Evolutionary conservation across 2,888 invertebrate genomes (phyloP).

Genomic region (Chrysolina haemoptera): DNA sequence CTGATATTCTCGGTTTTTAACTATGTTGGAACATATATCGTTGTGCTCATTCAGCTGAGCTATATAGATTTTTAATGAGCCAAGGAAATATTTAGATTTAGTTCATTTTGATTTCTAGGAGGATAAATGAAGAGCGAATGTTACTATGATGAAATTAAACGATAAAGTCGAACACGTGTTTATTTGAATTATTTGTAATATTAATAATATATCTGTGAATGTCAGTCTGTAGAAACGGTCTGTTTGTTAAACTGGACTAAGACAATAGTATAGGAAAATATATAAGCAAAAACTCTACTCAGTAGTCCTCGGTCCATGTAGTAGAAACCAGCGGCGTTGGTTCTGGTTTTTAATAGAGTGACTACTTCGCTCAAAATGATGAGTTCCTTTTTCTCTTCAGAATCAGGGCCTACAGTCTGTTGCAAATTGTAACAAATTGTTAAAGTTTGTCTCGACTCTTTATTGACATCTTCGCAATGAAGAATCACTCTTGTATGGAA

Average conservation of each 20-base stretch:
- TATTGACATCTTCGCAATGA: conserved; percentile 48
- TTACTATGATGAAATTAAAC: too few species aligned
- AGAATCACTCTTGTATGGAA: conserved; percentile 42
- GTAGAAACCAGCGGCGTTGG: conserved; percentile 47
- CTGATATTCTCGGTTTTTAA: conserved; percentile 44
- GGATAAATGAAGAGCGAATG: too few species aligned
- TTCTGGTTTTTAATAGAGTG: conserved; percentile 43
- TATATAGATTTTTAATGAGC: conserved; percentile 45
- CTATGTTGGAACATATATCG: conserved; percentile 47
- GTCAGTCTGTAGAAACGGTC: neutral
- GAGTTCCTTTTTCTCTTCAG: conserved; percentile 46
- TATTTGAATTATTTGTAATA: too few species aligned
- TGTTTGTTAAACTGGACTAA: conserved; percentile 49
- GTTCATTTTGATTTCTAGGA: neutral
- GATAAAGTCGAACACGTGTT: too few species aligned
- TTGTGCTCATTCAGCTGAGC: conserved; percentile 47
- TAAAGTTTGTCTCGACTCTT: conserved; percentile 46
- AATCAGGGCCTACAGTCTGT: conserved; percentile 43
- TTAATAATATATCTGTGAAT: neutral
- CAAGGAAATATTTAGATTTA: neutral
- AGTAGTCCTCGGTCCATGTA: conserved; percentile 38
- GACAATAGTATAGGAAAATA: conserved; percentile 48
- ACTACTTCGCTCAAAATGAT: conserved; percentile 46
- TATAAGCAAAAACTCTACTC: conserved; percentile 45
- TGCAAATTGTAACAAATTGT: conserved; percentile 48